These are phyloP conservation scores for Pterophyllum scalare DNA, from an alignment of 2,113 vertebrate species.

Conservation along the genomic window DNA sequence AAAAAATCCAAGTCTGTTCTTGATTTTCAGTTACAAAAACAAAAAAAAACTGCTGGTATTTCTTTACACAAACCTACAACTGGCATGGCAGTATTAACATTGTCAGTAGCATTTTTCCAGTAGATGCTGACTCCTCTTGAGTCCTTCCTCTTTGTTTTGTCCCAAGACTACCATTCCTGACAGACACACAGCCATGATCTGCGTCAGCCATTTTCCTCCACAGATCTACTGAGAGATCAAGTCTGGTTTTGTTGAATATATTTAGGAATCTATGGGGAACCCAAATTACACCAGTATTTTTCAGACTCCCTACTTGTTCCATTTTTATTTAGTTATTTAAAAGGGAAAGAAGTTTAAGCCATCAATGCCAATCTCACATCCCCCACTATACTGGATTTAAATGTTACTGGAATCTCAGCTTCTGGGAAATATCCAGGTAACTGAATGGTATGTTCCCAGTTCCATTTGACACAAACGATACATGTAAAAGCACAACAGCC, in stretches of 20 bases:
- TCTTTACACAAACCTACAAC: conserved; percentile 1
- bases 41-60: conserved; percentile 16
- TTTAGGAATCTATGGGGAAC: conserved; percentile 30
- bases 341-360: conserved; percentile 45
- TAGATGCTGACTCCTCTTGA: conserved; percentile 26
- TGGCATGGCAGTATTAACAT: conserved; percentile 39
- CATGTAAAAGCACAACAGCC: not conserved
- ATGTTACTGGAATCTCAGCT: not conserved
- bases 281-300: conserved; percentile 17
- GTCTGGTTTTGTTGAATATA: conserved; percentile 39
- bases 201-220: conserved; percentile 35
- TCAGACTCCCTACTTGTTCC: not conserved
- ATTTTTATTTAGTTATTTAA: not conserved
- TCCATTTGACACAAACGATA: not conserved
- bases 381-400: not conserved
- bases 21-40: conserved; percentile 21
- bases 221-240: conserved; percentile 30
- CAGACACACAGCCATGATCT: conserved; percentile 13
- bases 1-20: conserved; percentile 26
- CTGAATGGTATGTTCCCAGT: not conserved
- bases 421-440: not conserved
- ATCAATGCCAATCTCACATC: not conserved
- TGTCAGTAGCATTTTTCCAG: conserved; percentile 31
- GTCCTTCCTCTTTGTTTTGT: conserved; percentile 55
- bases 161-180: conserved; percentile 63